These are phyloP conservation scores for Columbina picui DNA, from an alignment of 2,113 vertebrate genomes.

Conservation along the genomic window DNA sequence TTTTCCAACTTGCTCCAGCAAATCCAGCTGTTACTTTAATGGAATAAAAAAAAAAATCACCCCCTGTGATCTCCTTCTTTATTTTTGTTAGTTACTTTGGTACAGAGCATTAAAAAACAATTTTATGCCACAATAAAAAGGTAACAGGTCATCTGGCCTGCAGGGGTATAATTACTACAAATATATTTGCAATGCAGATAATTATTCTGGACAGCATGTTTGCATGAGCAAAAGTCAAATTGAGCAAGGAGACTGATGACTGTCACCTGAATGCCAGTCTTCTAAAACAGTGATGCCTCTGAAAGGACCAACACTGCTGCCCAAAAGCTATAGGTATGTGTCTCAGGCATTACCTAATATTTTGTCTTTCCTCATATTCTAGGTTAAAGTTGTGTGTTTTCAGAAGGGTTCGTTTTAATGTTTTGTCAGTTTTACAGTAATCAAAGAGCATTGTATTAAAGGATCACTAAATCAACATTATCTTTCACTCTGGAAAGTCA, in stretches of 20 bases:
- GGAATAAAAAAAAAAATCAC: constrained; percentile 16
- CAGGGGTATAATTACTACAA: not conserved
- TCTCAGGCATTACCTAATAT: not conserved
- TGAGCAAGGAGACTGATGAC: not conserved
- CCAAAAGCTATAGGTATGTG: not conserved
- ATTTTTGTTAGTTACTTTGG: constrained; percentile 31
- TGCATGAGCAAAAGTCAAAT: not conserved
- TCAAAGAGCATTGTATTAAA: not conserved
- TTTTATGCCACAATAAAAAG: constrained; percentile 22
- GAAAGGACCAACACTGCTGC: not conserved
- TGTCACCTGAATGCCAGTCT: not conserved
- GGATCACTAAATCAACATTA: not conserved
- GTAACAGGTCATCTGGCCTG: not conserved
- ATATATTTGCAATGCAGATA: not conserved
- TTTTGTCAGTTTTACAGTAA: not conserved
- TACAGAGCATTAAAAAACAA: not conserved
- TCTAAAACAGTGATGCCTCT: not conserved
- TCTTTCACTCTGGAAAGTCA: not conserved
- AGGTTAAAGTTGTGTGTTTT: accelerated
- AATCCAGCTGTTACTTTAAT: constrained; percentile 18
- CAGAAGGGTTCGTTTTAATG: not conserved
- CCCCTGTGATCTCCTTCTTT: not conserved
- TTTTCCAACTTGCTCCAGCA: constrained; percentile 32
- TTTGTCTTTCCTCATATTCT: not conserved
- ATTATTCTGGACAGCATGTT: not conserved